These are phyloP conservation scores for Lepisosteus osseus DNA, from an alignment of 2,113 vertebrate species.

Conservation along the genomic window DNA sequence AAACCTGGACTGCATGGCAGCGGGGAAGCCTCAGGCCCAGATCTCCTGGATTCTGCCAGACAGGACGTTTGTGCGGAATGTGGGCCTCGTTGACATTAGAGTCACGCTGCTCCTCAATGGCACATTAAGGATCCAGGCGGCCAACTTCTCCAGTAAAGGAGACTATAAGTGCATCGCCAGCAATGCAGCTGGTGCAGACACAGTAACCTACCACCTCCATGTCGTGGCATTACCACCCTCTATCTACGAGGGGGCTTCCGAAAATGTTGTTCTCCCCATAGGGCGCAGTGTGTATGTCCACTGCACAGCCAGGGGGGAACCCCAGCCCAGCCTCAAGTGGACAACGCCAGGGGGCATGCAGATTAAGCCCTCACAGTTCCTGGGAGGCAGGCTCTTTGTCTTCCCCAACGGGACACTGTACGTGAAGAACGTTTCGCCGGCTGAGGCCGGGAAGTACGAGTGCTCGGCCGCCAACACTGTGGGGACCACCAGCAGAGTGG, in stretches of 20 bases:
- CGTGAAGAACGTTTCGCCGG: constrained; percentile 47
- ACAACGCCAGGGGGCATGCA: constrained; percentile 52
- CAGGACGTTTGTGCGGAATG: constrained; percentile 58
- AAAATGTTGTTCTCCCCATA: constrained; percentile 46
- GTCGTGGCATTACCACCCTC: constrained; percentile 63
- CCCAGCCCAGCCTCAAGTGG: constrained; percentile 62
- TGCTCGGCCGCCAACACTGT: constrained; percentile 62
- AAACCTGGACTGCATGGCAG: constrained; percentile 56
- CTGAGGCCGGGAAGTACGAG: constrained; percentile 63
- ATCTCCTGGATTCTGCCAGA: constrained; percentile 74
- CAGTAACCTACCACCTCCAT: constrained; percentile 64
- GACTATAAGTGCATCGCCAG: constrained; percentile 74
- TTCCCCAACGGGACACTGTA: constrained; percentile 71
- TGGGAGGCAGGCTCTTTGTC: constrained; percentile 58
- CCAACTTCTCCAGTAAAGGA: constrained; percentile 67
- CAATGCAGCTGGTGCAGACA: constrained; percentile 70
- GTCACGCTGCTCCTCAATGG: constrained; percentile 62
- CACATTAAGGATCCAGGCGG: constrained; percentile 57
- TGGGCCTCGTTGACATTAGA: constrained; percentile 34
- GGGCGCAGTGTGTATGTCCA: constrained; percentile 60
- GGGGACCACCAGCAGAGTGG: constrained; percentile 53
- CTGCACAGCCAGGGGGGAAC: constrained; percentile 65
- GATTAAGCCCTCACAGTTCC: constrained; percentile 64
- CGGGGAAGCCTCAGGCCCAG: constrained; percentile 63
- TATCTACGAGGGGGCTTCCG: constrained; percentile 51